Base-by-base conservation (phyloP, 2,797 vertebrate species). In the Borostomias antarcticus region DNA sequence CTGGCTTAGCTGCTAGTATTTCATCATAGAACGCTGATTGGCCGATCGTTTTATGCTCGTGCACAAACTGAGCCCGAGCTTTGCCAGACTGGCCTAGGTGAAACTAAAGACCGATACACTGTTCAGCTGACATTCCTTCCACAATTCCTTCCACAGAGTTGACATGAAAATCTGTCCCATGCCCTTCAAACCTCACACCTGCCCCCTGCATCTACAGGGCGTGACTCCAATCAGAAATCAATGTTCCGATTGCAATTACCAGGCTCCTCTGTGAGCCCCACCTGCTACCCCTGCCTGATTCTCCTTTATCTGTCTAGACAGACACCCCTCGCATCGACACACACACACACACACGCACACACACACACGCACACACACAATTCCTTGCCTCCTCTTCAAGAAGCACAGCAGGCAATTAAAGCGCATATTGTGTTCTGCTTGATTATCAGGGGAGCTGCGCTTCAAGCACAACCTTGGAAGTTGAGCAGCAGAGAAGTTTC, bases 211-310 rank as follows among this genome's bases (percentile, higher is more conserved):
- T 30, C 43, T 66, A 50, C 15, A 43, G 60, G 43, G 35, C 21
- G 30, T 52, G 15, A 32, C 47, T 65, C 48, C 64, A 62, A 83
- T 86, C 77, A 75, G 56, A 76, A 77, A 88, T 87, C 83, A 69
- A 75, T 87, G 66, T 19, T 25, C 43, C 48, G 58, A 56, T 78
- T 64, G 33, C 40, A 40, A 40, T 13, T 13, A 40, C 35, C 35
- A 11, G 35, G 9, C 35, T 2, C 9, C 35, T 13, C 3, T 2
- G 9, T 6, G 8, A 6, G 35, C 35, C 32, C 9, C 32, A 4
- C 53, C 64, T 70, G 29, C 69, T 67, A 52, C 35, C 47, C 7
- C 58, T 54, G 21, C 11, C 51, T 69, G 66, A 78, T 77, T 69
- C 59, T 50, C 21, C 65, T 81, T 77, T 80, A 75, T 80, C 66